phyloP scores from a whole-genome alignment of 1,140 invertebrate species.

The Eurytemora carolleeae region DNA sequence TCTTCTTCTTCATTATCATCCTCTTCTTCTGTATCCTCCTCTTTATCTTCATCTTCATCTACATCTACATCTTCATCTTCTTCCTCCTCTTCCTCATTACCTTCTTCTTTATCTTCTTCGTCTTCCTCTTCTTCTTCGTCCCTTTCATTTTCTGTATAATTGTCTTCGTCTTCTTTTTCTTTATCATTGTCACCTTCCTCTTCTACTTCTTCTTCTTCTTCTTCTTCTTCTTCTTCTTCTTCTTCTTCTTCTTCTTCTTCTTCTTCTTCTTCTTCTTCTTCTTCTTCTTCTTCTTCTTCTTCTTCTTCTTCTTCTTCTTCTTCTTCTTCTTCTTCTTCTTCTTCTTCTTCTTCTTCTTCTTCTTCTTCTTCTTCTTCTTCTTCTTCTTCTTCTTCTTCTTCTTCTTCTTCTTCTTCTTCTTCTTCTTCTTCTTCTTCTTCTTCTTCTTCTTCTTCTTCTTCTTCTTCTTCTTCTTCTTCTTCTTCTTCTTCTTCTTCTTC shows the following conservation, averaged over 20 bases:
- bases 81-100: not conserved
- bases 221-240: not conserved
- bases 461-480: not conserved
- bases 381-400: not conserved
- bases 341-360: not conserved
- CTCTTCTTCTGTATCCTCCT: no score
- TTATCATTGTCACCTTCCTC: constrained; percentile 1
- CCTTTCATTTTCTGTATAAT: not conserved
- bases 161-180: not conserved
- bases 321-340: not conserved
- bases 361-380: not conserved
- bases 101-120: constrained; percentile 2
- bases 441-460: not conserved
- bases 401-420: not conserved
- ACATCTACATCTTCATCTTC: not conserved
- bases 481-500: not conserved
- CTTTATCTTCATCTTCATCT: not conserved
- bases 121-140: not conserved
- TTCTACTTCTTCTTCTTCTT: not conserved
- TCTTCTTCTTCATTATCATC: no score
- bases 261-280: not conserved
- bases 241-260: not conserved
- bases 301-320: not conserved
- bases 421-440: not conserved
- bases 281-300: not conserved